These are phyloP conservation scores for Fregetta grallaria DNA, from an alignment of 2,113 vertebrate species.

Conservation along the genomic window DNA sequence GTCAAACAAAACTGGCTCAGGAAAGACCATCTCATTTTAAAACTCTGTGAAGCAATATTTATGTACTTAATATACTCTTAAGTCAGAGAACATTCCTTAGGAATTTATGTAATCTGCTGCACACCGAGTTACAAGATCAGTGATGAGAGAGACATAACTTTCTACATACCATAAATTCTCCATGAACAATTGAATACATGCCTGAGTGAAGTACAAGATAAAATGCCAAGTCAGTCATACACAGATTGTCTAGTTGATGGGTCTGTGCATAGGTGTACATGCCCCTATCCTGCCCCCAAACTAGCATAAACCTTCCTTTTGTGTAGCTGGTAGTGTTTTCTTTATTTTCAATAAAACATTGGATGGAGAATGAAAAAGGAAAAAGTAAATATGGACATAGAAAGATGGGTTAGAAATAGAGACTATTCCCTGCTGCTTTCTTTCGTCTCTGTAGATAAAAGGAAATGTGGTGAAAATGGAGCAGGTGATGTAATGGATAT, in stretches of 20 bases:
- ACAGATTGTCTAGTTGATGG: background rate
- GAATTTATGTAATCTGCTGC: background rate
- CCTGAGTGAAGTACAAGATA: background rate
- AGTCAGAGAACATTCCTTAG: background rate
- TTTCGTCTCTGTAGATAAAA: background rate
- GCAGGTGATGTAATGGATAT: background rate
- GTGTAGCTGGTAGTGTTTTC: background rate
- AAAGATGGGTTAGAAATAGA: background rate
- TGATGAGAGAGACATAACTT: background rate
- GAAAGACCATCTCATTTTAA: background rate
- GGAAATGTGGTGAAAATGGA: background rate
- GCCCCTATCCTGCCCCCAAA: background rate
- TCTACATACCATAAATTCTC: constrained; percentile 7
- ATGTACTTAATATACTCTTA: background rate
- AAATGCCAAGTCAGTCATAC: background rate
- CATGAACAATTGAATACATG: background rate
- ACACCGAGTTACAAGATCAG: background rate
- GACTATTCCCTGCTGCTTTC: background rate
- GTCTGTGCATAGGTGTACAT: background rate
- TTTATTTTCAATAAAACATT: background rate
- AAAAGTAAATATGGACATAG: background rate
- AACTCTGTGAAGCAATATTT: background rate
- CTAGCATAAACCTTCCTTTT: background rate
- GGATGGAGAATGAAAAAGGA: background rate
- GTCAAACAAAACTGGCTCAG: background rate